Conservation (phyloP, 2,797 vertebrate species). For the Monodelphis domestica region DNA sequence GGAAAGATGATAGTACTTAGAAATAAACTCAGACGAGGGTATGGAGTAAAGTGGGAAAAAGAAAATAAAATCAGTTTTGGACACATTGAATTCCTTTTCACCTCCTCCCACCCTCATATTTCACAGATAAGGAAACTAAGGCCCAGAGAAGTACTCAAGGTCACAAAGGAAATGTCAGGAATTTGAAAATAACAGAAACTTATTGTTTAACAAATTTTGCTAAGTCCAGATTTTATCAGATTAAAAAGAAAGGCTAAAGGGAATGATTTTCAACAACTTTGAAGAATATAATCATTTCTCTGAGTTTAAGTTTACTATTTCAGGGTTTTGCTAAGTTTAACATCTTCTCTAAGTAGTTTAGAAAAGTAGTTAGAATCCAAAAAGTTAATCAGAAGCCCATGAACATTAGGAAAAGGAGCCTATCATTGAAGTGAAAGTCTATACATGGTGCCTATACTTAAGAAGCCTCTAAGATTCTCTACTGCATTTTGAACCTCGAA, state of each 20-base stretch:
- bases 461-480: not conserved
- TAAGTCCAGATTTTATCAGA: conserved; percentile 22
- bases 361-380: not conserved
- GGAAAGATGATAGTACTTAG: too few species aligned
- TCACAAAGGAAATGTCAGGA: not conserved
- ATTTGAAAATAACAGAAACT: not conserved
- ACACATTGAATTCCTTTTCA: not conserved
- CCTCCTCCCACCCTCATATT: not conserved
- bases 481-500: not conserved
- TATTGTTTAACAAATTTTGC: not conserved
- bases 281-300: not conserved
- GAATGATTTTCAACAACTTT: not conserved
- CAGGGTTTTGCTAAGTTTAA: not conserved
- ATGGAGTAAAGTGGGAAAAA: not conserved
- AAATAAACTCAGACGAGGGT: not conserved
- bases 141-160: not conserved
- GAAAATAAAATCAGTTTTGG: not conserved
- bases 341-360: not conserved
- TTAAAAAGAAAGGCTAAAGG: not conserved
- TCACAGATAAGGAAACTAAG: not conserved
- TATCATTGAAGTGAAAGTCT: not conserved
- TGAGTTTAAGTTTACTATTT: not conserved
- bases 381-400: not conserved
- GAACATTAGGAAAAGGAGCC: not conserved
- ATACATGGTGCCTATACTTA: not conserved